phyloP scores from a whole-genome alignment of 2,888 invertebrate genomes.

The Sesia bembeciformis region DNA sequence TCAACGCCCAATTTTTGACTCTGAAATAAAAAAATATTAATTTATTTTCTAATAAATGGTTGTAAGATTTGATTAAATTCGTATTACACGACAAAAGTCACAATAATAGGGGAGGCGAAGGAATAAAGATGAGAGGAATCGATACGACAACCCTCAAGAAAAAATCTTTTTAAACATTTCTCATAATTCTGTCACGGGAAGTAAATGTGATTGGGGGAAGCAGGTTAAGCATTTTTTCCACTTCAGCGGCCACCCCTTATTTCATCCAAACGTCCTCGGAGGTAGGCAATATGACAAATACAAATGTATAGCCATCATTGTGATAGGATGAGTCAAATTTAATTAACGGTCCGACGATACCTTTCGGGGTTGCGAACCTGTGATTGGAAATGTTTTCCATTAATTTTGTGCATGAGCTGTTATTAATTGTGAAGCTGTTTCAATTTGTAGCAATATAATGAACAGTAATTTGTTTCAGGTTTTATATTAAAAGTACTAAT shows the following conservation, averaged over 20 bases:
- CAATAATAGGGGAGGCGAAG: conserved; percentile 11
- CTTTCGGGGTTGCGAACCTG: conserved; percentile 16
- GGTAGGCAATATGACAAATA: conserved; percentile 27
- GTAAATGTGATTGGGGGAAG: conserved; percentile 53
- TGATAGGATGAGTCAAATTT: conserved; percentile 37
- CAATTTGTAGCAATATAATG: neutral
- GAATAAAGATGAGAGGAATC: conserved; percentile 12
- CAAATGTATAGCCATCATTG: conserved; percentile 35
- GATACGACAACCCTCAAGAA: conserved; percentile 14
- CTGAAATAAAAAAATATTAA: conserved; percentile 72
- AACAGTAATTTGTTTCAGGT: neutral
- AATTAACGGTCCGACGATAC: conserved; percentile 36
- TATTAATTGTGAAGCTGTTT: conserved; percentile 1
- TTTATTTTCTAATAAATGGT: neutral
- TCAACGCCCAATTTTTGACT: conserved; percentile 93
- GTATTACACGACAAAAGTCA: conserved; percentile 8
- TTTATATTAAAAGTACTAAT: neutral
- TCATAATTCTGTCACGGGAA: conserved; percentile 42
- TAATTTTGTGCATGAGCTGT: conserved; percentile 14
- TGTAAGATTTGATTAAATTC: neutral
- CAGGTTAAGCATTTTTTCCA: conserved; percentile 60
- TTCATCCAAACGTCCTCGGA: conserved; percentile 31
- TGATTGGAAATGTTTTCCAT: conserved; percentile 32
- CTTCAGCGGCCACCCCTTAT: conserved; percentile 45
- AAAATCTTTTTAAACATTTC: conserved; percentile 34